These are phyloP conservation scores for Montipora cactus DNA, from an alignment of 64 coral and sea anemone genomes.

Conservation along the genomic window DNA sequence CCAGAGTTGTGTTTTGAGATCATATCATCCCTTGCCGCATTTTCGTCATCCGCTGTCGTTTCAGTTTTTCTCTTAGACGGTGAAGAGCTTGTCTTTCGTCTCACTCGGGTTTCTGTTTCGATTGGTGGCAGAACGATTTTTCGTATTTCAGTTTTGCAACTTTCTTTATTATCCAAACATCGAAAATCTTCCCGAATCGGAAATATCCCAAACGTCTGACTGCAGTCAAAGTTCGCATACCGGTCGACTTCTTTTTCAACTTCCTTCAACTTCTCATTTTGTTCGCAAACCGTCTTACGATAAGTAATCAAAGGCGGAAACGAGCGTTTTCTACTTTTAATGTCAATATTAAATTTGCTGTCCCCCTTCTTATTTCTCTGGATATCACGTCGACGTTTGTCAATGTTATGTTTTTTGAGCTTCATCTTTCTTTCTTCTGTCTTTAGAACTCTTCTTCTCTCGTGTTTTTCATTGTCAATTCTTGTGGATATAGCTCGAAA, in stretches of 20 bases:
- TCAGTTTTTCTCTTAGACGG: background rate
- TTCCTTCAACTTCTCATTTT: background rate
- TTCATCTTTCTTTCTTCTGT: conserved; percentile 64
- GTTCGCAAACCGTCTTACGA: background rate
- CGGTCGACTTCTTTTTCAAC: background rate
- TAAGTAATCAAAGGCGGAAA: conserved; percentile 18
- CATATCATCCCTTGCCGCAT: background rate
- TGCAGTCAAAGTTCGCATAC: background rate
- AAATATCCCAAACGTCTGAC: conserved; percentile 21
- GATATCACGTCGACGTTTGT: conserved; percentile 46
- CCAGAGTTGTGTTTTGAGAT: background rate
- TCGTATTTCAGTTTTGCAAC: background rate
- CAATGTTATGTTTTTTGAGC: conserved; percentile 30
- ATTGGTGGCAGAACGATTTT: conserved; percentile 9
- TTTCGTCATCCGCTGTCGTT: background rate
- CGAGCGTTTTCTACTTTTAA: background rate
- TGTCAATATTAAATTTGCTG: background rate
- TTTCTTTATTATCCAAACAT: background rate
- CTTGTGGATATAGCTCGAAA: conserved; percentile 61
- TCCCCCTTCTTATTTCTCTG: conserved; percentile 26
- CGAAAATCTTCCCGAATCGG: conserved; percentile 54
- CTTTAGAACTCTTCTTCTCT: conserved; percentile 41
- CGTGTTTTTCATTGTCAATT: conserved; percentile 77
- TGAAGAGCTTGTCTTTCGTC: background rate
- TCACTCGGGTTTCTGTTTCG: background rate